Evolutionary conservation across 1,140 invertebrate species (phyloP).

Genomic region (Paraescarpia echinospica): DNA sequence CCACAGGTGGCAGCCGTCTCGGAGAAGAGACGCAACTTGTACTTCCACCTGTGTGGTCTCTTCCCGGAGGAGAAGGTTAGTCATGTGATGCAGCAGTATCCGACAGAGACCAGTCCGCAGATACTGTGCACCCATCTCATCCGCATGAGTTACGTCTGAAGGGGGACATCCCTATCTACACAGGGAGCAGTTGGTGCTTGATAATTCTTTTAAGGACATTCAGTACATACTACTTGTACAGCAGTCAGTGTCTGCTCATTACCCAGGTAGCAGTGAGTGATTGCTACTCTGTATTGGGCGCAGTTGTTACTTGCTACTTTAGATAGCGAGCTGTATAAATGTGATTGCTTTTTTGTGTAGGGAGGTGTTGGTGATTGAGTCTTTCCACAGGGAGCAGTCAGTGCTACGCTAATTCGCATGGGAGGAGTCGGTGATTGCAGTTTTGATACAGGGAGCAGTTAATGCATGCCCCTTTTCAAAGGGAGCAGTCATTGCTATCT

Average conservation of each 20-base stretch:
- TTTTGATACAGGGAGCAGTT: not conserved
- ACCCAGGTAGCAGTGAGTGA: not conserved
- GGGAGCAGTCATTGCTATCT: not conserved
- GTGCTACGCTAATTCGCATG: no score
- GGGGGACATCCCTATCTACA: not conserved
- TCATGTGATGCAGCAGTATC: slow-evolving; percentile 79
- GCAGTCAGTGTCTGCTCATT: not conserved
- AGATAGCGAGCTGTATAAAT: no score
- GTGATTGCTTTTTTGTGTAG: no score
- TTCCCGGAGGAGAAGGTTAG: slow-evolving; percentile 87
- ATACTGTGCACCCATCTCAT: slow-evolving; percentile 86
- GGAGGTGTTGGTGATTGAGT: no score
- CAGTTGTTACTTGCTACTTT: no score
- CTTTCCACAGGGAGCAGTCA: no score
- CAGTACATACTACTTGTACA: not conserved
- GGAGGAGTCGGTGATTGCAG: no score
- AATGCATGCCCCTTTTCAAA: not conserved
- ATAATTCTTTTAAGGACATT: not conserved
- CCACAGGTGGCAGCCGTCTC: not conserved
- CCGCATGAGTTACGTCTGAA: not conserved
- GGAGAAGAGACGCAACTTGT: slow-evolving; percentile 43
- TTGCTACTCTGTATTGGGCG: not conserved
- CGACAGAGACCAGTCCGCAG: slow-evolving; percentile 83
- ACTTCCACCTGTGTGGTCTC: slow-evolving; percentile 81
- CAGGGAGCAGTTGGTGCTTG: not conserved